Evolutionary conservation across 2,888 invertebrate genomes (phyloP).

Genomic region (Caenorhabditis parvicauda): DNA sequence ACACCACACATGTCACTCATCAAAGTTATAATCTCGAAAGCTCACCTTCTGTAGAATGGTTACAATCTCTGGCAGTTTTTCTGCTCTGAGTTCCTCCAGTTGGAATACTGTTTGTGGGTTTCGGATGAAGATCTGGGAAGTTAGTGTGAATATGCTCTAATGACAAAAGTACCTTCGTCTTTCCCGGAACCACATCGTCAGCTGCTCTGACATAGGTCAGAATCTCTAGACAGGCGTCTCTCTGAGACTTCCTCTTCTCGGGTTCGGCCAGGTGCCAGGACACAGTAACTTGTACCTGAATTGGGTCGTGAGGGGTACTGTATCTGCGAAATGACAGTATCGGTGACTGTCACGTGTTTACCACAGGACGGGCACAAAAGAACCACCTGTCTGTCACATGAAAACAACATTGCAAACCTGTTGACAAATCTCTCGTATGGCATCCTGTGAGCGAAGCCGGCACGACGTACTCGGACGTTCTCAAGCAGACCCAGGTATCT

Average conservation of each 20-base stretch:
- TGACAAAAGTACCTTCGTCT: slow-evolving; percentile 75
- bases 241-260: slow-evolving; percentile 72
- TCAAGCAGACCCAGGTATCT: slow-evolving; percentile 86
- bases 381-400: background rate
- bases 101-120: slow-evolving; percentile 86
- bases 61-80: slow-evolving; percentile 85
- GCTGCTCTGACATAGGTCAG: slow-evolving; percentile 77
- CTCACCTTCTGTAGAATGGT: slow-evolving; percentile 85
- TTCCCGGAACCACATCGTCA: slow-evolving; percentile 86
- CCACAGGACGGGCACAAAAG: no score
- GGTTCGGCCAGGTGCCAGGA: slow-evolving; percentile 94
- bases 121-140: slow-evolving; percentile 74
- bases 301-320: background rate
- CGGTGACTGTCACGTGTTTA: no score
- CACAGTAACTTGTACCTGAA: slow-evolving; percentile 91
- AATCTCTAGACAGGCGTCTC: slow-evolving; percentile 65
- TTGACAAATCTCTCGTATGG: slow-evolving; percentile 87
- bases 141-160: background rate
- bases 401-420: slow-evolving; percentile 66
- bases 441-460: slow-evolving; percentile 94
- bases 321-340: background rate
- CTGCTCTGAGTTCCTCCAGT: slow-evolving; percentile 81
- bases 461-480: slow-evolving; percentile 89
- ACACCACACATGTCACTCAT: no score
- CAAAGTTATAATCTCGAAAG: background rate